Evolutionary conservation across 2,797 vertebrate species (phyloP).

Genomic region (Hydrocynus forskahlii): DNA sequence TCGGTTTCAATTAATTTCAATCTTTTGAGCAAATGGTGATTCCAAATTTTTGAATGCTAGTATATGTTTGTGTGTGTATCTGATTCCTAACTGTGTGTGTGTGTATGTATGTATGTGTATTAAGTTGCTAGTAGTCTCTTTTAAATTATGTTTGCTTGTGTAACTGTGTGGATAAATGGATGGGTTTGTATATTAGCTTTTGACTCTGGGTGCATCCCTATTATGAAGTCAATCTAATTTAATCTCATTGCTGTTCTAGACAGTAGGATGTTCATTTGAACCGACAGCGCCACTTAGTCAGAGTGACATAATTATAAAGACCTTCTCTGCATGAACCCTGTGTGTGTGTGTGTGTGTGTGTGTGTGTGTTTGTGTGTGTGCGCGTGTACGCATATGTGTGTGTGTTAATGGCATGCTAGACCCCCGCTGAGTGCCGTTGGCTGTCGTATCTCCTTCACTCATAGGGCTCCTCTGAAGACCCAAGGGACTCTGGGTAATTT

Average conservation of each 20-base stretch:
- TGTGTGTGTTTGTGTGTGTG: conserved; percentile 27
- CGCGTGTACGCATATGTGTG: conserved; percentile 13
- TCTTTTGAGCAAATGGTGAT: too few species aligned
- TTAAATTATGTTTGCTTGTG: not conserved
- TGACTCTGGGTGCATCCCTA: conserved; percentile 8
- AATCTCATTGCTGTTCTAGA: conserved; percentile 34
- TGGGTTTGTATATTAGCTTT: not conserved
- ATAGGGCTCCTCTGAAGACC: not conserved
- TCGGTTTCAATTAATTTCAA: too few species aligned
- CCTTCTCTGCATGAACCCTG: conserved; percentile 2
- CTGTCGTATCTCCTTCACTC: conserved; percentile 25
- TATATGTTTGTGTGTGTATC: too few species aligned
- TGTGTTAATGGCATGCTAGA: conserved; percentile 21
- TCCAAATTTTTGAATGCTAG: too few species aligned
- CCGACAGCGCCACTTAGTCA: conserved; percentile 28
- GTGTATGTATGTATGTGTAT: not conserved
- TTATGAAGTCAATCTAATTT: conserved; percentile 43
- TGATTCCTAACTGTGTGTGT: too few species aligned
- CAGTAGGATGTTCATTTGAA: conserved; percentile 1
- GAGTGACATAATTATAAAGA: conserved; percentile 24
- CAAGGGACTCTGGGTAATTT: conserved; percentile 34
- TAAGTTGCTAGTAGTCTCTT: not conserved
- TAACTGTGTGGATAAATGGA: not conserved
- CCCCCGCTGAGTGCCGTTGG: not conserved
- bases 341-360: conserved; percentile 28